A percentile compares a stretch with the other conserved stretches of the same genome.
These are phyloP conservation scores for Propithecus perrieri DNA, from an alignment of 2,797 vertebrate species.

Conservation along the genomic window DNA sequence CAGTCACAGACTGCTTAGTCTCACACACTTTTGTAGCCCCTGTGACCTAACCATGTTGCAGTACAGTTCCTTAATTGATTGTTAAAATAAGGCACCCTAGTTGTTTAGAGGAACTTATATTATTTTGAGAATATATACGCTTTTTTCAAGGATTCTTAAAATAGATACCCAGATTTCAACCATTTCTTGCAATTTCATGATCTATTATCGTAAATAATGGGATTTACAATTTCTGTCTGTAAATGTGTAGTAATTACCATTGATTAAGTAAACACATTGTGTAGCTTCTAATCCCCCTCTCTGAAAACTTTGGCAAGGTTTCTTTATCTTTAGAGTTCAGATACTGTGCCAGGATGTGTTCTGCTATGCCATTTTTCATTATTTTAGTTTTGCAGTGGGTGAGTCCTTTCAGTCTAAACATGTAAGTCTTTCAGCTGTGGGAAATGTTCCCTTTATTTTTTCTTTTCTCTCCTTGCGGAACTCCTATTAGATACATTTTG, in stretches of 20 bases:
- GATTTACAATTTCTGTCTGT: constrained; percentile 14
- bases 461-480: neutral
- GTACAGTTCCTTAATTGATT: neutral
- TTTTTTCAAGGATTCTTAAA: constrained; percentile 19
- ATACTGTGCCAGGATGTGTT: neutral
- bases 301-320: neutral
- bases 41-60: neutral
- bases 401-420: neutral
- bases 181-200: constrained; percentile 31
- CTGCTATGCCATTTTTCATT: neutral
- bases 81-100: neutral
- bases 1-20: neutral
- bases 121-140: neutral
- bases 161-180: neutral
- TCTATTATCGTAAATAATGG: neutral
- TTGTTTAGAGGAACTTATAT: constrained; percentile 1
- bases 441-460: neutral
- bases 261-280: neutral
- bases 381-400: neutral
- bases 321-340: neutral
- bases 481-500: neutral
- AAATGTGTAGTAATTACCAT: neutral
- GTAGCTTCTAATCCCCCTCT: neutral
- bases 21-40: neutral
- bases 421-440: neutral